These are phyloP conservation scores for Pediacus dermestoides DNA, from an alignment of 2,888 invertebrate genomes.

Conservation along the genomic window DNA sequence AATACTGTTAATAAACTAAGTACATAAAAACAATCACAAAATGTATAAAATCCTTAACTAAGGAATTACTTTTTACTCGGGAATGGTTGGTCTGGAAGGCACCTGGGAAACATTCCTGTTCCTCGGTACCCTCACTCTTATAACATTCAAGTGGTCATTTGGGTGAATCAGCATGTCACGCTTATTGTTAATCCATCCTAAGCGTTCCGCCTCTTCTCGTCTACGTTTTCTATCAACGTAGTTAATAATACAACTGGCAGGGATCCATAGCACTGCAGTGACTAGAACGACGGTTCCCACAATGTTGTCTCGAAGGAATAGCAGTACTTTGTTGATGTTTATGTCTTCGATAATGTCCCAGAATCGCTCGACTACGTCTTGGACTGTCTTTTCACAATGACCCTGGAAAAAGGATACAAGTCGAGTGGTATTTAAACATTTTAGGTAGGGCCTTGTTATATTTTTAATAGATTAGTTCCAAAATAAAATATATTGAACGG, in stretches of 20 bases:
- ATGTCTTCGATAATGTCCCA: slow-evolving; percentile 98
- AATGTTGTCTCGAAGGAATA: slow-evolving; percentile 87
- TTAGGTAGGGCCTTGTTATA: no score
- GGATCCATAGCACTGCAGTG: slow-evolving; percentile 93
- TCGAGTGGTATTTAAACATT: no score
- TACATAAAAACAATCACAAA: no score
- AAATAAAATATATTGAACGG: no score
- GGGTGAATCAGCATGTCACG: slow-evolving; percentile 72
- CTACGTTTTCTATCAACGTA: slow-evolving; percentile 77
- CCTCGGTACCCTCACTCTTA: slow-evolving; percentile 57
- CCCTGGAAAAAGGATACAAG: no score
- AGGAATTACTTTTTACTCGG: slow-evolving; percentile 25
- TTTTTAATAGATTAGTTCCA: no score
- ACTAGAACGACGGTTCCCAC: slow-evolving; percentile 89
- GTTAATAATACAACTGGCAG: slow-evolving; percentile 82
- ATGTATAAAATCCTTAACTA: no score
- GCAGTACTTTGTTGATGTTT: slow-evolving; percentile 86
- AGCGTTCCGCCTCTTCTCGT: slow-evolving; percentile 66
- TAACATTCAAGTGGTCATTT: slow-evolving; percentile 63
- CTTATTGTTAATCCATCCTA: slow-evolving; percentile 69
- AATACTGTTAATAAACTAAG: no score
- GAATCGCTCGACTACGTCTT: slow-evolving; percentile 92
- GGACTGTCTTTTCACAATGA: slow-evolving; percentile 88
- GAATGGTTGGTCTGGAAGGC: slow-evolving; percentile 16
- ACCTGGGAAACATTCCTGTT: slow-evolving; percentile 18